Conservation (phyloP, 92 coral and sea anemone species). For the Muricea muricata region DNA sequence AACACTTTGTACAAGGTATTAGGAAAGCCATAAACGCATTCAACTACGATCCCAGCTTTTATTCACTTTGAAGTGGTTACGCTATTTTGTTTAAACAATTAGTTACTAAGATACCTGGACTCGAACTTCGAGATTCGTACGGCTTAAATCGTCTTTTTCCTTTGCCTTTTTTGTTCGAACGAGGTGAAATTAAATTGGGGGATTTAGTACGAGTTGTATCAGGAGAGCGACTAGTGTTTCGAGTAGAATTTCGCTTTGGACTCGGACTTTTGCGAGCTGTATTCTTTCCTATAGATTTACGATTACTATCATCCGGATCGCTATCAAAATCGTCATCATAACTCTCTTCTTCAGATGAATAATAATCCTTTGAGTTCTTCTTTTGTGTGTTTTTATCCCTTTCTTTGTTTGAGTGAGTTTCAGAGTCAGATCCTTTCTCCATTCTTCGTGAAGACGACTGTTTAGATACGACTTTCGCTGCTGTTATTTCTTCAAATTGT, state of each 20-base stretch:
- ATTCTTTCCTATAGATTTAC: neutral
- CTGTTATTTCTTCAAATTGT: constrained; percentile 24
- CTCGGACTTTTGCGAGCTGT: constrained; percentile 50
- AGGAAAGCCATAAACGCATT: neutral
- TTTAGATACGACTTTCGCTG: constrained; percentile 23
- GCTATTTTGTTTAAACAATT: neutral
- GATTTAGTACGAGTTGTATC: constrained; percentile 55
- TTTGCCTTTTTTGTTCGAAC: constrained; percentile 62
- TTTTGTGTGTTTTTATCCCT: constrained; percentile 7
- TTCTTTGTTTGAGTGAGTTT: neutral
- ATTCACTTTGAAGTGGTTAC: constrained; percentile 18
- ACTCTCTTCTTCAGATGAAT: constrained; percentile 42
- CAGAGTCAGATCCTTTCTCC: neutral
- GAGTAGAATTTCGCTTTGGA: constrained; percentile 25
- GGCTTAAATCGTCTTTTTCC: neutral
- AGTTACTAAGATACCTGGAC: constrained; percentile 28
- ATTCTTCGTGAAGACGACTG: neutral
- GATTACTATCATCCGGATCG: constrained; percentile 61
- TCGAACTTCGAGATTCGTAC: constrained; percentile 20
- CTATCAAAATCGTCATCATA: constrained; percentile 95
- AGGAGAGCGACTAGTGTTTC: constrained; percentile 45
- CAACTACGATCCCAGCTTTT: neutral
- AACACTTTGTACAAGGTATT: neutral
- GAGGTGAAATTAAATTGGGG: constrained; percentile 48
- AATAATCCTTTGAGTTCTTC: neutral